Evolutionary conservation across 2,113 vertebrate species (phyloP).

Genomic region (Pygoscelis antarcticus): DNA sequence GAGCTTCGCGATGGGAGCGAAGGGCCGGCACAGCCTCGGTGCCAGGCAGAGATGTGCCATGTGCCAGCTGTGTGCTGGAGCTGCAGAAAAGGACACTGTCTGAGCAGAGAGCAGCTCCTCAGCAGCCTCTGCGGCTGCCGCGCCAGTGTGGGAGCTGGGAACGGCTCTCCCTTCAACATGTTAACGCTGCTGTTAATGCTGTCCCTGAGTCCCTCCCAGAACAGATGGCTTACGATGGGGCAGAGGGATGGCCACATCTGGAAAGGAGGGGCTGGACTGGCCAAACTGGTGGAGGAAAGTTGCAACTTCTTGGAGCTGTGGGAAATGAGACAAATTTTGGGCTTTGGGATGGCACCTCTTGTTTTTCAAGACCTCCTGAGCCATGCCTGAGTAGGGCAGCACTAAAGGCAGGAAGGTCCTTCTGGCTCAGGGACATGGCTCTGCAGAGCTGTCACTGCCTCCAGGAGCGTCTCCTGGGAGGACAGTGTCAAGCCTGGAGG

Average conservation of each 20-base stretch:
- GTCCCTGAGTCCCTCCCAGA: neutral
- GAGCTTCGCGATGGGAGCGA: accelerated
- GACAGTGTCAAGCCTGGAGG: too few species aligned
- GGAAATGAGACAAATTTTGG: neutral
- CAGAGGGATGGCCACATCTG: neutral
- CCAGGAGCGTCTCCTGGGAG: too few species aligned
- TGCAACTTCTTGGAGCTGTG: neutral
- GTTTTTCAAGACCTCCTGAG: too few species aligned
- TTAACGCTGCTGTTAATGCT: neutral
- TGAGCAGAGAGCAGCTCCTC: neutral
- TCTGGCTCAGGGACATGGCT: too few species aligned
- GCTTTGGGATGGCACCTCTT: too few species aligned
- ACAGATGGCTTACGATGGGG: neutral
- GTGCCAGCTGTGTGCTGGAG: neutral
- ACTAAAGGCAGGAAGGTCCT: too few species aligned
- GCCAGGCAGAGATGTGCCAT: neutral
- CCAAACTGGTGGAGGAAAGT: neutral
- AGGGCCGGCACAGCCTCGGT: neutral
- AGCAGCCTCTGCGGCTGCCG: neutral
- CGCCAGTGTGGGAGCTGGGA: accelerated
- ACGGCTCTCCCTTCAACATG: accelerated
- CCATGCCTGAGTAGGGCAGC: too few species aligned
- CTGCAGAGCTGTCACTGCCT: too few species aligned
- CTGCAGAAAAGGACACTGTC: neutral
- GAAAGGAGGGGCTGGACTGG: neutral